Conservation (phyloP, 2,797 vertebrate genomes). For the Astyanax mexicanus region DNA sequence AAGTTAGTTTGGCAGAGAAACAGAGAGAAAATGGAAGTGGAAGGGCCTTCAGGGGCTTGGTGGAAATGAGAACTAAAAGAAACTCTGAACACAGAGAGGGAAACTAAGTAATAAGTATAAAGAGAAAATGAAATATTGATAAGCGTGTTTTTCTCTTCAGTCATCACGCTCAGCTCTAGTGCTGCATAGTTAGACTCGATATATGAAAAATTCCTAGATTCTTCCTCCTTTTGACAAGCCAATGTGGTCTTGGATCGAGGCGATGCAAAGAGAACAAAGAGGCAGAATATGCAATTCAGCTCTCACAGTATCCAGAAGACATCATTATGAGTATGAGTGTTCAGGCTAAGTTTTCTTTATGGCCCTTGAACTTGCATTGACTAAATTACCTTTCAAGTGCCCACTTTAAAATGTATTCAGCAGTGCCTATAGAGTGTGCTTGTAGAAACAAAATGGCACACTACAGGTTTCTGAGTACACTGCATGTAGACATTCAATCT, state of each 20-base stretch:
- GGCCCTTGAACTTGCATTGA: not conserved
- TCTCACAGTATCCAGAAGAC: conserved; percentile 6
- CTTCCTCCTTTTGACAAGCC: not conserved
- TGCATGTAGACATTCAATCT: not conserved
- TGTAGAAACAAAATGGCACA: not conserved
- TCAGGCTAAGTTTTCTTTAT: not conserved
- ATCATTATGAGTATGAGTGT: not conserved
- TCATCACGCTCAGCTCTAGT: not conserved
- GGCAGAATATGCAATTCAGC: not conserved
- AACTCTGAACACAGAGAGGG: not conserved
- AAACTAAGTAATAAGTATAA: not conserved
- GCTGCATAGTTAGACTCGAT: not conserved
- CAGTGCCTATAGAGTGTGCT: not conserved
- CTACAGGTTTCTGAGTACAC: not conserved
- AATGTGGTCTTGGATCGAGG: not conserved
- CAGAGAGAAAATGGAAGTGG: not conserved
- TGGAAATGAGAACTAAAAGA: not conserved
- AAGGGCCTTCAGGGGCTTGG: not conserved
- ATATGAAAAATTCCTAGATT: not conserved
- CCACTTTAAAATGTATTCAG: not conserved
- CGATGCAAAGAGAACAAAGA: not conserved
- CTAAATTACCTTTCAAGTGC: not conserved
- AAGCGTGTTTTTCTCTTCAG: conserved; percentile 3
- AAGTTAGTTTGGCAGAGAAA: not conserved
- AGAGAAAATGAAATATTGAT: conserved; percentile 6